Evolutionary conservation across 1,140 invertebrate genomes (phyloP).

Genomic region (Armadillidium nasatum): DNA sequence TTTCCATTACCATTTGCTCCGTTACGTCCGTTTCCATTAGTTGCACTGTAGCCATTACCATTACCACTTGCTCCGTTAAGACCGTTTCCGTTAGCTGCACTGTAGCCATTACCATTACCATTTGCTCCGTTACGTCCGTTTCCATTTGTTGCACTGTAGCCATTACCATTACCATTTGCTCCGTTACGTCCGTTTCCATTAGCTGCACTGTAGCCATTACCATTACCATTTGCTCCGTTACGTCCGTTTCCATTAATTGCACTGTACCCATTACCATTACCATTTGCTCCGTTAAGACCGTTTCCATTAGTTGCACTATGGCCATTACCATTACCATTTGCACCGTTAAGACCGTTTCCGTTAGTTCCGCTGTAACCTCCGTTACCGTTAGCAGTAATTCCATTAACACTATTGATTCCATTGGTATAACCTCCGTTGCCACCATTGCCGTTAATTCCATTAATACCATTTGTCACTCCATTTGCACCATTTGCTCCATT

Average conservation of each 20-base stretch:
- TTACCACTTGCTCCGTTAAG: neutral
- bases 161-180: neutral
- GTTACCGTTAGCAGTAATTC: neutral
- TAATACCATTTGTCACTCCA: neutral
- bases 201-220: slow-evolving; percentile 9
- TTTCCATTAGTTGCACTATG: too few species aligned
- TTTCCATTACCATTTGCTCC: slow-evolving; percentile 14
- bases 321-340: too few species aligned
- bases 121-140: neutral
- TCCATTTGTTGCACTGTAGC: neutral
- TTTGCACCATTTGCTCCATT: neutral
- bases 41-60: neutral
- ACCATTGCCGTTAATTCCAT: slow-evolving; percentile 18
- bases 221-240: slow-evolving; percentile 11
- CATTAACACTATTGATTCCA: slow-evolving; percentile 3
- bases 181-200: slow-evolving; percentile 7
- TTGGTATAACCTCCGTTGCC: neutral
- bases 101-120: slow-evolving; percentile 2
- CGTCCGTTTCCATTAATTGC: too few species aligned
- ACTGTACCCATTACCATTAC: too few species aligned
- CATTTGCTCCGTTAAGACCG: too few species aligned
- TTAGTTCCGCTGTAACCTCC: slow-evolving; percentile 21
- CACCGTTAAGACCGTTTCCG: too few species aligned
- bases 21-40: neutral
- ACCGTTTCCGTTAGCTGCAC: slow-evolving; percentile 10